Evolutionary conservation across 2,113 vertebrate genomes (phyloP), one percentile per base, ranked within the genome.

Genomic region (Octodon degus): DNA sequence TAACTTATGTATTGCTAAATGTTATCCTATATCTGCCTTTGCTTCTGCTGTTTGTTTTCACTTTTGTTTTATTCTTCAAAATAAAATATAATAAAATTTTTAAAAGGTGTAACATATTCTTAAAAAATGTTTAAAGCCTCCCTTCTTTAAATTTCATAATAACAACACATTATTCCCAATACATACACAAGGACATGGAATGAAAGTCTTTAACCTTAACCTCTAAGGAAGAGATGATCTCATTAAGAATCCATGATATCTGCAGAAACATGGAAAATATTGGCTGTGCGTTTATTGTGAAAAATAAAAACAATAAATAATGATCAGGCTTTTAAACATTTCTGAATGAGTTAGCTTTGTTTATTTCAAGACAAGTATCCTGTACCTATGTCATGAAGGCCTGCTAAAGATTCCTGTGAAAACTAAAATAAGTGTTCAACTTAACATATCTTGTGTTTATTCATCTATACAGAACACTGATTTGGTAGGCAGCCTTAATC

Each of bases 71-170:
- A 16, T 55, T 55, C 55, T 55, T 55, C 55, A 55, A 55, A 55
- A 17, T 55, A 55, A 55, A 55, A 55, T 16, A 55, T 16, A 55
- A 55, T 53, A 13, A 1, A 12, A 53, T 53, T 53, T 53, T 10
- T 6, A 53, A 53, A 53, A 70, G 43, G 81, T 43, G 74, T 81
- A 70, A 3, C 27, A 37, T 7, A 13, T 50, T 50, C 60, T 34
- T 83, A 50, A 72, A 81, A 76, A 0, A 19, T 68, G 0, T 32
- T n/a, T 74, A 65, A 91, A 86, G 2, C 3, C n/a, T 53, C 27
- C 17, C 8, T 16, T 86, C 14, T 89, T 81, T 85, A 80, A 68
- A 63, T 89, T 83, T 96, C 12, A 85, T 22, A 95, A 81, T 79
- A 84, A 6, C 27, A 96, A 68, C 63, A 11, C 1, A 72, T 72